Conservation (phyloP, 1,140 invertebrate species). For the Drosophila persimilis region DNA sequence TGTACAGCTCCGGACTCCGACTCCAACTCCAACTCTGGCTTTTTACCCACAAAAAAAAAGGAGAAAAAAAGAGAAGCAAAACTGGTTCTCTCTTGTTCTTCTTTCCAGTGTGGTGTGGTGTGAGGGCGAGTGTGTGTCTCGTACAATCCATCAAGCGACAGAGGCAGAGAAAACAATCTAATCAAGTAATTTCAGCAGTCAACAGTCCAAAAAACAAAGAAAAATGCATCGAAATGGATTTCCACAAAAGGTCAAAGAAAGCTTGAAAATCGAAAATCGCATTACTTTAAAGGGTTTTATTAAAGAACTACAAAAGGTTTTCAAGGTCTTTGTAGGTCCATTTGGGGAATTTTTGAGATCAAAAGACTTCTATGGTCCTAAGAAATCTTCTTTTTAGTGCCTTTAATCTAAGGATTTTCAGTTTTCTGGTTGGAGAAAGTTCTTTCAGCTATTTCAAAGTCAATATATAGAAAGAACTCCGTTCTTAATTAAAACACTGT, state of each 20-base stretch:
- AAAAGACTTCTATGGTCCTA: too few species aligned
- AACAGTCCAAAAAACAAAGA: slow-evolving; percentile 30
- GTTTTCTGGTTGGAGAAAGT: too few species aligned
- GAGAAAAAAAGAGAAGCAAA: slow-evolving; percentile 14
- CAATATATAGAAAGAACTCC: too few species aligned
- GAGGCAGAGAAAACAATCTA: slow-evolving; percentile 55
- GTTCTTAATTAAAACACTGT: too few species aligned
- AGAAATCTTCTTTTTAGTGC: too few species aligned
- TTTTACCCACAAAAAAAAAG: slow-evolving; percentile 25
- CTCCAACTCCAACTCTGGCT: slow-evolving; percentile 10
- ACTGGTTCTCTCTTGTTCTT: slow-evolving; percentile 73
- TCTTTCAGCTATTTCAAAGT: too few species aligned
- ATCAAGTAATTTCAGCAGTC: slow-evolving; percentile 72
- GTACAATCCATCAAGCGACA: slow-evolving; percentile 30
- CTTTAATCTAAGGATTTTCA: too few species aligned
- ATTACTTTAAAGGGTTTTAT: too few species aligned
- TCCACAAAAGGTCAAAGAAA: slow-evolving; percentile 2
- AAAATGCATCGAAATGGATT: slow-evolving; percentile 26
- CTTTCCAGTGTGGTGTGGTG: slow-evolving; percentile 31
- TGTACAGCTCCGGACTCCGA: slow-evolving; percentile 34
- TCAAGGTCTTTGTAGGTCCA: too few species aligned
- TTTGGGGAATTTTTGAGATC: too few species aligned
- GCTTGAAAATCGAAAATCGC: slow-evolving; percentile 27
- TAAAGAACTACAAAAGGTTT: too few species aligned
- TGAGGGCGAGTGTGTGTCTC: slow-evolving; percentile 1